phyloP scores from a whole-genome alignment of 30 jellyfish, hydroid and myxozoan species.

The Sanderia malayensis region DNA sequence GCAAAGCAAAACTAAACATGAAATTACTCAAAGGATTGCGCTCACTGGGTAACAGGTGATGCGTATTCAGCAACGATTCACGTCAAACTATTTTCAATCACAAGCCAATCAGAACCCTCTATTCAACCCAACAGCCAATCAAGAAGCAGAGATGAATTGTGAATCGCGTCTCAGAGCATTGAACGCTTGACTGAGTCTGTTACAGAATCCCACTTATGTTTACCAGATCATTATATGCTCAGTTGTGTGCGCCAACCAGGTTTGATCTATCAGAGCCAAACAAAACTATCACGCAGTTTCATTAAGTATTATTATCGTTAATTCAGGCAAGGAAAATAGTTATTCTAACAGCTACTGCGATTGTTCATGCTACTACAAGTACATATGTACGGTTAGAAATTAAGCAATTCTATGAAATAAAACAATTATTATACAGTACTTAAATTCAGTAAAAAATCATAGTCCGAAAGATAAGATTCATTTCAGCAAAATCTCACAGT shows the following conservation, averaged over 20 bases:
- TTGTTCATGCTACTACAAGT: too few relatives aligned
- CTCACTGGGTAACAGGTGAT: slow-evolving; percentile 62
- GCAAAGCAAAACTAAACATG: slow-evolving; percentile 24
- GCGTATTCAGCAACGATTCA: slow-evolving; percentile 42
- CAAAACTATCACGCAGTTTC: too few relatives aligned
- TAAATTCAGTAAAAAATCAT: too few relatives aligned
- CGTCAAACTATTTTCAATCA: slow-evolving; percentile 20
- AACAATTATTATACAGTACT: too few relatives aligned
- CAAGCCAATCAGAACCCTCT: slow-evolving; percentile 36
- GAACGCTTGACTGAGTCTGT: slow-evolving; percentile 36
- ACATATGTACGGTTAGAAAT: too few relatives aligned
- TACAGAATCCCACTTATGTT: not conserved
- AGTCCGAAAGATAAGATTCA: too few relatives aligned
- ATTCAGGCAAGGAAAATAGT: too few relatives aligned
- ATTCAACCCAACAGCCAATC: slow-evolving; percentile 34
- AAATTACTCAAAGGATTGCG: slow-evolving; percentile 5
- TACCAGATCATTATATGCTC: not conserved
- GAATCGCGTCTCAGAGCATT: slow-evolving; percentile 17
- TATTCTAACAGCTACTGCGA: too few relatives aligned
- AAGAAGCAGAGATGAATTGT: not conserved
- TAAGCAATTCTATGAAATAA: too few relatives aligned
- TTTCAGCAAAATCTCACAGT: too few relatives aligned
- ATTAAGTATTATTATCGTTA: too few relatives aligned
- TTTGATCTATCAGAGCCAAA: not conserved
- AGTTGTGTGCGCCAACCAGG: not conserved